Evolutionary conservation across 2,888 invertebrate species (phyloP).

Genomic region (Eupithecia tripunctaria): DNA sequence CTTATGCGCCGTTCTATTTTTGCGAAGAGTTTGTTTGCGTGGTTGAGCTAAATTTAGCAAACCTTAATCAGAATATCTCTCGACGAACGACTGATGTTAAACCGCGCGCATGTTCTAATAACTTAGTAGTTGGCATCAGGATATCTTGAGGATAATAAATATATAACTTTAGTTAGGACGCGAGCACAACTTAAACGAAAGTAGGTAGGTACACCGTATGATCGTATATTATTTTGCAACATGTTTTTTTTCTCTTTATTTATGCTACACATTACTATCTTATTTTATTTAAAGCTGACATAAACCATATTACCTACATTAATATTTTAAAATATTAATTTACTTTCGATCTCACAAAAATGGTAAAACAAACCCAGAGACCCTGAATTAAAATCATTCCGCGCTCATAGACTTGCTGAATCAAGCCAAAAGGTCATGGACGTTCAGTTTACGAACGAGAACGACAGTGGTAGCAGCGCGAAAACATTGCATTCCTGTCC

Average conservation of each 20-base stretch:
- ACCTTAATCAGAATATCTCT: slow-evolving; percentile 72
- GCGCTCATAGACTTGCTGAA: slow-evolving; percentile 14
- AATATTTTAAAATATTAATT: not conserved
- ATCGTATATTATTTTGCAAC: too few relatives aligned
- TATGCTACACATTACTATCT: too few relatives aligned
- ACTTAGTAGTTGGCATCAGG: slow-evolving; percentile 43
- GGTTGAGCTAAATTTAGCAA: slow-evolving; percentile 69
- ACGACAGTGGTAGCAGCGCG: slow-evolving; percentile 13
- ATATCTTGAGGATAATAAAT: slow-evolving; percentile 5
- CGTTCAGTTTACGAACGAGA: slow-evolving; percentile 23
- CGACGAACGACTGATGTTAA: slow-evolving; percentile 57
- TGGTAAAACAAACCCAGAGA: not conserved
- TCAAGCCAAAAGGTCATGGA: slow-evolving; percentile 22
- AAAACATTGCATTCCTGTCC: slow-evolving; percentile 30
- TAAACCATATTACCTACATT: too few relatives aligned
- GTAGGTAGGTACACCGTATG: too few relatives aligned
- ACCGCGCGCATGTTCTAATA: slow-evolving; percentile 54
- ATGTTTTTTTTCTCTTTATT: too few relatives aligned
- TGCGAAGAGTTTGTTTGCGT: slow-evolving; percentile 73
- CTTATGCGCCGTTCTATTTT: slow-evolving; percentile 71
- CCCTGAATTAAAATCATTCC: not conserved
- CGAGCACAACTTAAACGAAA: not conserved
- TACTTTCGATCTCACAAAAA: slow-evolving; percentile 1
- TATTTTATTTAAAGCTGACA: too few relatives aligned
- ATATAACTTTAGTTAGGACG: not conserved